Evolutionary conservation across 2,797 vertebrate genomes (phyloP), one percentile per base, ranked within the genome.

Genomic region (Argentina silus): DNA sequence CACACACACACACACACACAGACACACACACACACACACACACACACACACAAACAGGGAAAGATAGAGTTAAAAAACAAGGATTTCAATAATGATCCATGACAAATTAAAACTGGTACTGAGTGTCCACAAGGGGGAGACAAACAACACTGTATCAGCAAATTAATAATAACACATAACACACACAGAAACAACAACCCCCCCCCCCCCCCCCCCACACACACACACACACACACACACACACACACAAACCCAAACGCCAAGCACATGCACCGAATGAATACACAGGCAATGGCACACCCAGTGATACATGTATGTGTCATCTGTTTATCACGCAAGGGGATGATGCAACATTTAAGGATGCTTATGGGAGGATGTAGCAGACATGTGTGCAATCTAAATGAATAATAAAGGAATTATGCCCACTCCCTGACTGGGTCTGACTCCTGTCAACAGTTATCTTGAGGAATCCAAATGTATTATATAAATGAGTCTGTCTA

Each of bases 91-190:
- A 15, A 53, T 53, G 17, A 2, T 53, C 51, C 15, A 53, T 53
- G 27, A 53, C 51, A 15, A 50, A 65, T 14, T 42, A 36, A 51
- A 42, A 47, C 67, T 76, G 36, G 36, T 48, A 21, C 14, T 64
- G 45, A 21, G 6, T 55, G 47, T 19, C 70, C 75, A 77, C 27
- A 51, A 72, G 75, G 57, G 12, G 70, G 70, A 27, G 48, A 55
- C 17, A 68, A 21, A 19, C 19, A 21, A 19, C 19, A 21, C 10
- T 17, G 15, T 2, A 12, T n/a, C 6, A 21, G 62, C 15, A 71
- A n/a, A 21, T 7, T 17, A 47, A 36, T 47, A 17, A 60, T n/a
- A 6, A 48, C 11, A 21, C 10, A 70, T n/a, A 36, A 45, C 7
- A 71, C 19, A 51, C 19, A 55, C 17, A n/a, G 27, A 19, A 11